Percentiles rank a stretch among this genome's conserved stretches.
These are phyloP conservation scores for Parazoanthus darwini DNA, from an alignment of 92 coral and sea anemone genomes.

Conservation along the genomic window DNA sequence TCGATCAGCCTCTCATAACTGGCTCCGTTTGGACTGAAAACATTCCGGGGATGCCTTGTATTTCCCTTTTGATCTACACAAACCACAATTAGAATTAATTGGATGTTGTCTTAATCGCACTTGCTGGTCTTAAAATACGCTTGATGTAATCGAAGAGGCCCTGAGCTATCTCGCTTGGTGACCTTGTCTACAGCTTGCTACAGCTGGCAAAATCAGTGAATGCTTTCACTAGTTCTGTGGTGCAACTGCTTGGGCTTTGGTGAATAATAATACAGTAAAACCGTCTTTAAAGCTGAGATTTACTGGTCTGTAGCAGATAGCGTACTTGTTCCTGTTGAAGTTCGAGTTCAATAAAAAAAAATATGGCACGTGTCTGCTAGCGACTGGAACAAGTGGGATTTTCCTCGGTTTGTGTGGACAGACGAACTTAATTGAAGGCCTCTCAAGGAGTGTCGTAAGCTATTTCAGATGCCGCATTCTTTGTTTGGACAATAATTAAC, in stretches of 20 bases:
- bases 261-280: background rate
- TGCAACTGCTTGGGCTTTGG: background rate
- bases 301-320: conserved; percentile 2
- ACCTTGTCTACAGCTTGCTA: conserved; percentile 12
- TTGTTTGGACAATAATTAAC: background rate
- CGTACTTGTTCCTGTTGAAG: background rate
- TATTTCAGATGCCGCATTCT: conserved; percentile 11
- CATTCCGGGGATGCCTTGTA: conserved; percentile 26
- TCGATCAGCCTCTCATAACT: background rate
- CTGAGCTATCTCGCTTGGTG: background rate
- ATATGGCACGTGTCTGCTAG: conserved; percentile 15
- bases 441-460: background rate
- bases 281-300: background rate
- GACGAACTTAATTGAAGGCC: background rate
- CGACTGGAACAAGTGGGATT: conserved; percentile 7
- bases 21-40: conserved; percentile 38
- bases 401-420: background rate
- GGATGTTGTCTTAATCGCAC: conserved; percentile 37
- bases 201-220: background rate
- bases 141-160: conserved; percentile 12
- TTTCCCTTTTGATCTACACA: conserved; percentile 37
- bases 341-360: background rate
- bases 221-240: background rate
- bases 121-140: conserved; percentile 34
- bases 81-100: conserved; percentile 41